Evolutionary conservation across 2,113 vertebrate species (phyloP), one percentile per base, ranked within the genome.

Genomic region (Anhinga rufa): DNA sequence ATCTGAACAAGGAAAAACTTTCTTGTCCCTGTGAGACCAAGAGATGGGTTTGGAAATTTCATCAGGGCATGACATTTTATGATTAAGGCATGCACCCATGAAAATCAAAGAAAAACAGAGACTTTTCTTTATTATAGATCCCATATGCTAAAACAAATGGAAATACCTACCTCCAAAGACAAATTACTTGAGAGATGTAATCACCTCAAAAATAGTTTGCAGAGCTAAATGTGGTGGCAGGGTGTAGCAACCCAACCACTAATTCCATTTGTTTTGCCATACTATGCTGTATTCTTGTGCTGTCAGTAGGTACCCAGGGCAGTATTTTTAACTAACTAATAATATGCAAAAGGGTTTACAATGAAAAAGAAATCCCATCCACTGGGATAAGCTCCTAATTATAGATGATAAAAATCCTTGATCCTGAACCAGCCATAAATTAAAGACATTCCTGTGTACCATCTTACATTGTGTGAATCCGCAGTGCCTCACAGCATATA

Each of bases 241-340:
- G 49, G 66, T 66, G 26, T 31, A 90, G 22, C 14, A 95, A 85
- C 20, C 22, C 65, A 83, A 58, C 55, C 34, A 24, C 36, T 71
- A 81, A 75, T 71, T 90, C 31, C 5, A 78, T 92, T 94, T 95
- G n/a, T 83, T 94, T 91, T 76, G 61, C 0, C 1, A 36, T 44
- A 16, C 14, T 81, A 6, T 10, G 17, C 52, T 60, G 10, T 34
- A 22, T 78, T 80, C 9, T 54, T 46, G 11, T 54, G 17, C 44
- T 88, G 52, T 48, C 52, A 68, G 24, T 31, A 76, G 62, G 66
- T 52, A 95, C 52, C n/a, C 34, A 82, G 62, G 42, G 31, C 19
- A 70, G 32, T 82, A 93, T 87, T 94, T 97, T 94, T 55, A 89
- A 72, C 74, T 76, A 84, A 82, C 82, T 91, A 91, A 79, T 46